Evolutionary conservation across 2,113 vertebrate species (phyloP).

Genomic region (Brachyhypopomus gauderio): DNA sequence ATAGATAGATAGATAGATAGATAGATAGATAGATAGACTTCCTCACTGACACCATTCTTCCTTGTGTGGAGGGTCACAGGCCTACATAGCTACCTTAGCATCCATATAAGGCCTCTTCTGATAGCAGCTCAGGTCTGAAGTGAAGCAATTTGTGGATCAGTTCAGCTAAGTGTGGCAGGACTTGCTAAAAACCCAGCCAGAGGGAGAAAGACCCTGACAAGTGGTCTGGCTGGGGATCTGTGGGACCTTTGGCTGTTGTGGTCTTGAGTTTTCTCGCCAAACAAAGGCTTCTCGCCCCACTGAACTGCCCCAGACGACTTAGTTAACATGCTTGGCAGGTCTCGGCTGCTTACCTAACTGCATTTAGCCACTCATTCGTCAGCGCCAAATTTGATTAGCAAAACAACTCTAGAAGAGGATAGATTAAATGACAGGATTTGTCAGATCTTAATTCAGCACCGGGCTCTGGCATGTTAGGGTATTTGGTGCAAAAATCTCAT

Average conservation of each 20-base stretch:
- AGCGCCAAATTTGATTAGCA: background rate
- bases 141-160: conserved; percentile 42
- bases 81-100: background rate
- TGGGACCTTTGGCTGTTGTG: conserved; percentile 37
- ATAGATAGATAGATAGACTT: too few species aligned
- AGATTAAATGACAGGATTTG: too few species aligned
- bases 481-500: background rate
- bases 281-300: conserved; percentile 61
- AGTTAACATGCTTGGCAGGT: conserved; percentile 52
- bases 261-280: conserved; percentile 53
- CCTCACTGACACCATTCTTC: background rate
- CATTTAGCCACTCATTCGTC: conserved; percentile 49
- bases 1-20: too few species aligned
- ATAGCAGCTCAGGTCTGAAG: conserved; percentile 33
- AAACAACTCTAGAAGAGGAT: too few species aligned
- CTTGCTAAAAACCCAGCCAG: conserved; percentile 44
- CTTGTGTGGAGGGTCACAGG: background rate
- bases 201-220: conserved; percentile 49
- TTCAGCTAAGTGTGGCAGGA: conserved; percentile 41
- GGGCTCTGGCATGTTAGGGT: background rate
- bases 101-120: background rate
- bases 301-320: conserved; percentile 57
- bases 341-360: conserved; percentile 49
- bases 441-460: background rate
- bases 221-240: conserved; percentile 57